Evolutionary conservation across 2,888 invertebrate genomes (phyloP).

Genomic region (Melanostoma mellinum): DNA sequence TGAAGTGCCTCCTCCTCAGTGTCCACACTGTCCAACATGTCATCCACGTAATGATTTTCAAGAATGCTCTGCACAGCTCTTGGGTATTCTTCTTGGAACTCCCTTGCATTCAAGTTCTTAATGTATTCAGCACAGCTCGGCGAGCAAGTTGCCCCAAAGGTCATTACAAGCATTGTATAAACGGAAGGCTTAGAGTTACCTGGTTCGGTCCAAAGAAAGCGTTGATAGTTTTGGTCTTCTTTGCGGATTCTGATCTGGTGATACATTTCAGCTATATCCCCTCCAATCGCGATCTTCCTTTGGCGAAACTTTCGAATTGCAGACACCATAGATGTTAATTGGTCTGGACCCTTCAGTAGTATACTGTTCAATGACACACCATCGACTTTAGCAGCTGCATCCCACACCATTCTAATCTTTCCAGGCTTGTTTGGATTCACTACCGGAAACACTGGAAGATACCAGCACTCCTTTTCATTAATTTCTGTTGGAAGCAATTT

Average conservation of each 20-base stretch:
- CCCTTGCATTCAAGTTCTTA: neutral
- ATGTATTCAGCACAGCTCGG: neutral
- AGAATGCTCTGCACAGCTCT: slow-evolving; percentile 19
- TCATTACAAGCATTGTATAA: slow-evolving; percentile 6
- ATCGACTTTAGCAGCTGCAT: slow-evolving; percentile 74
- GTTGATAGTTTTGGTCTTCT: slow-evolving; percentile 75
- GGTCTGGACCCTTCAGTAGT: slow-evolving; percentile 76
- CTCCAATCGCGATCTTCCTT: slow-evolving; percentile 74
- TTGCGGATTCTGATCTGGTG: slow-evolving; percentile 69
- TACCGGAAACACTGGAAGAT: slow-evolving; percentile 74
- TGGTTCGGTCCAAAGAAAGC: slow-evolving; percentile 74
- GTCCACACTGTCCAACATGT: slow-evolving; percentile 72
- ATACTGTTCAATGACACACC: slow-evolving; percentile 74
- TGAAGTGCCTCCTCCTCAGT: slow-evolving; percentile 68
- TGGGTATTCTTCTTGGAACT: slow-evolving; percentile 2
- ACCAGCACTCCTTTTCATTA: slow-evolving; percentile 67
- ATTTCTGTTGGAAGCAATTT: slow-evolving; percentile 60
- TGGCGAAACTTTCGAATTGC: slow-evolving; percentile 74
- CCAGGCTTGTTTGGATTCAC: slow-evolving; percentile 19
- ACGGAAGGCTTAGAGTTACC: neutral
- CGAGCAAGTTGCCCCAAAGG: slow-evolving; percentile 5
- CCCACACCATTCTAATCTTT: slow-evolving; percentile 48
- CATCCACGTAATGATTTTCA: slow-evolving; percentile 74
- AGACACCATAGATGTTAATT: slow-evolving; percentile 59
- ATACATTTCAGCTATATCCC: slow-evolving; percentile 75